Base-by-base conservation (phyloP, 2,797 vertebrate species). In the Acrossocheilus wenchowensis region DNA sequence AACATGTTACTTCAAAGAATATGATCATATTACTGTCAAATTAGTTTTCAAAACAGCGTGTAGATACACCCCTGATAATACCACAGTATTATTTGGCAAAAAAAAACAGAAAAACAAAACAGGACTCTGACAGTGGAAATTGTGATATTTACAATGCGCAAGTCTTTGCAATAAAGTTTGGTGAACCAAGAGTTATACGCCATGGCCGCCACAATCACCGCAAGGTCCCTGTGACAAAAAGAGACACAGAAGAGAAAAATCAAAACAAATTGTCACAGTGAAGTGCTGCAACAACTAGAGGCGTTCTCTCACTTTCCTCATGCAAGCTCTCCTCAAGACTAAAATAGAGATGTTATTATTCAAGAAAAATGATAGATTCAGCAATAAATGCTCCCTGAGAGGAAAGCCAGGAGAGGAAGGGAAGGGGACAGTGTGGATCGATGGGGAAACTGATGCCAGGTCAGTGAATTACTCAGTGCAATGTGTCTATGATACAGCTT, bases 181-280 rank as follows among this genome's bases (percentile, higher is more conserved):
- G 95, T 97, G 93, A 98, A 98, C 97, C 97, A 98, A 81, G 97
- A 97, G 94, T 98, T 98, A 91, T 97, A 98, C 0, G 97, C 97
- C 85, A 97, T 95, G 86, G 97, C 96, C 4, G 97, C 97, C 90
- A 97, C 97, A 62, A 98, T 97, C 86, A 97, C 95, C 2, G 97
- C 97, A 90, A 98, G 92, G 92, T 98, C 97, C 94, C 97, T 98
- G 94, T 10, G 93, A 93, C 26, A 12, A 54, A 87, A 74, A 66
- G 39, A 91, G 50, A 84, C 45, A 78, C 50, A 62, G 81, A 75
- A 84, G 50, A 88, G 9, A 86, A 30, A 69, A 82, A 86, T 68
- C 12, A 73, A 77, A 52, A 85, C 26, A 66, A 52, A 57, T 81
- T 8, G 23, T 50, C 3, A 23, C 34, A 41, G 30, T 75, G 36